Percentiles rank a stretch among this genome's conserved stretches.
These are phyloP conservation scores for Triops longicaudatus DNA, from an alignment of 1,140 invertebrate genomes.

Conservation along the genomic window DNA sequence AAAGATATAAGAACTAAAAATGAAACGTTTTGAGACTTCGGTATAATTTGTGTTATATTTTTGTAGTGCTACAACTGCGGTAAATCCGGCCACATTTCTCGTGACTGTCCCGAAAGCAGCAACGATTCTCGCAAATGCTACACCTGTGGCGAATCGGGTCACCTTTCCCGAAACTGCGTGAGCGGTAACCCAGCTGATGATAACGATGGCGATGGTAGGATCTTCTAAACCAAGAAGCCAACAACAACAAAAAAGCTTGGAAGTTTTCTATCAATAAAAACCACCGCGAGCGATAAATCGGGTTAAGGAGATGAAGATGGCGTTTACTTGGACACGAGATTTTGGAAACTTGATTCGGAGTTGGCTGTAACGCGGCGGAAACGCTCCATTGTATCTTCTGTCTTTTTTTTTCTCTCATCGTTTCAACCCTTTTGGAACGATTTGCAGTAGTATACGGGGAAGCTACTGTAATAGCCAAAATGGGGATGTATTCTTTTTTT, in stretches of 20 bases:
- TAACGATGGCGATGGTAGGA: slow-evolving; percentile 26
- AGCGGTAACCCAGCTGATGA: slow-evolving; percentile 28
- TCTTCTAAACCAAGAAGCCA: not conserved
- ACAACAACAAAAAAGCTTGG: no score
- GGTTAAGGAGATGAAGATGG: not conserved
- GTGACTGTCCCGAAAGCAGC: slow-evolving; percentile 45
- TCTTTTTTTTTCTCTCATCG: not conserved
- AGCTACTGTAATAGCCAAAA: not conserved
- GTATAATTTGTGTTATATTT: not conserved
- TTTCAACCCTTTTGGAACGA: not conserved
- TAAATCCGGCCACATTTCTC: slow-evolving; percentile 53
- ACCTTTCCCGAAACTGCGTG: slow-evolving; percentile 79
- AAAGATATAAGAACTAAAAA: no score
- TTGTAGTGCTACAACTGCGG: slow-evolving; percentile 53
- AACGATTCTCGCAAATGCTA: slow-evolving; percentile 46
- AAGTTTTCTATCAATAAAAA: no score
- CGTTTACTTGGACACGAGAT: slow-evolving; percentile 6
- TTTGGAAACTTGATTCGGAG: not conserved
- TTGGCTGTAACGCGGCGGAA: not conserved
- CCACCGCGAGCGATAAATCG: not conserved
- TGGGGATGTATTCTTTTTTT: not conserved
- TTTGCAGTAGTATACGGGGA: not conserved
- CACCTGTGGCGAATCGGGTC: slow-evolving; percentile 76
- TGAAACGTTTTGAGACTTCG: no score
- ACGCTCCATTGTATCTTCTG: not conserved